These are phyloP conservation scores for Hippopotamyrus pictus DNA, from an alignment of 2,797 vertebrate species.

Conservation along the genomic window DNA sequence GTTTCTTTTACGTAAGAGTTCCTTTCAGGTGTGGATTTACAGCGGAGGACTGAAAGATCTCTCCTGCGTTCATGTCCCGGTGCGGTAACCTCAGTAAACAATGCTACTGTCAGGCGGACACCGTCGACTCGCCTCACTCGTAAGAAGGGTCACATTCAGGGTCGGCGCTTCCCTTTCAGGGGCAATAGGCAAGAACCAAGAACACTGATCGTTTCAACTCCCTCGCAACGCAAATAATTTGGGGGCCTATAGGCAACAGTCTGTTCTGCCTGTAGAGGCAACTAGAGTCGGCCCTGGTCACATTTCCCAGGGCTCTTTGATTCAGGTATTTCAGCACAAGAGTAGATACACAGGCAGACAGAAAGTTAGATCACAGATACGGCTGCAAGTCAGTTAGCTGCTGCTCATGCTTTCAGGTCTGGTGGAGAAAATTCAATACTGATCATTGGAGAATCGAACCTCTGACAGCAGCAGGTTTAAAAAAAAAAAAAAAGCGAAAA, in stretches of 20 bases:
- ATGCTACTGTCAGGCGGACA: neutral
- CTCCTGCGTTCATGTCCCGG: neutral
- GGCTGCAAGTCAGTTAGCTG: neutral
- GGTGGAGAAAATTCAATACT: neutral
- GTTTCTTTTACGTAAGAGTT: conserved; percentile 21
- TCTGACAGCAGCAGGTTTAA: neutral
- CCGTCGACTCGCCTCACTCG: neutral
- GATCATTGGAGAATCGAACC: neutral
- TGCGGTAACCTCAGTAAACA: neutral
- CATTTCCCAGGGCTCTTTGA: neutral
- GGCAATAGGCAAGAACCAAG: neutral
- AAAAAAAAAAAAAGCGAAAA: neutral
- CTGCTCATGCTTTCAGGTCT: neutral
- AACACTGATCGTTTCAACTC: neutral
- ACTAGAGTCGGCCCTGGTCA: neutral
- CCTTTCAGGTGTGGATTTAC: neutral
- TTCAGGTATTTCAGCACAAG: neutral
- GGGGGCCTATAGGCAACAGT: neutral
- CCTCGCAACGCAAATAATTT: neutral
- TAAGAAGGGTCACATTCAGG: neutral
- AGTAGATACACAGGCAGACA: neutral
- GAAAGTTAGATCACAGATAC: neutral
- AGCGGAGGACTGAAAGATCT: neutral
- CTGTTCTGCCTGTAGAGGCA: neutral
- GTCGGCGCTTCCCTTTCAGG: neutral